These are phyloP conservation scores for Meiosimyza platycephala DNA, from an alignment of 2,888 invertebrate genomes.

Conservation along the genomic window DNA sequence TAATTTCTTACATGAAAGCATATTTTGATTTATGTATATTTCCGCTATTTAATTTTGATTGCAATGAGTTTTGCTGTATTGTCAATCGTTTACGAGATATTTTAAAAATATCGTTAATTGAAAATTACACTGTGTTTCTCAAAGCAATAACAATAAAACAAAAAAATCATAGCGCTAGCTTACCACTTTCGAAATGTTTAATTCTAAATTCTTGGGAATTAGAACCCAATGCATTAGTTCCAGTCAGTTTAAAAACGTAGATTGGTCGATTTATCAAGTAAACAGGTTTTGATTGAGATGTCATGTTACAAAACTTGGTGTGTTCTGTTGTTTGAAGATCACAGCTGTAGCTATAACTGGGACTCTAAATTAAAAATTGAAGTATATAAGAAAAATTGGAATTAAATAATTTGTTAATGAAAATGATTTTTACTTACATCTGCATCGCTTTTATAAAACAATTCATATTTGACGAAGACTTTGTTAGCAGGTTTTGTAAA, in stretches of 20 bases:
- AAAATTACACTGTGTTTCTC: neutral
- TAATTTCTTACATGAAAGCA: too few relatives aligned
- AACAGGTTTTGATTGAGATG: constrained; percentile 17
- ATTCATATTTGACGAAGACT: constrained; percentile 70
- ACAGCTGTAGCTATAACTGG: constrained; percentile 36
- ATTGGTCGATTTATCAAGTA: constrained; percentile 18
- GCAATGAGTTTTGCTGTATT: too few relatives aligned
- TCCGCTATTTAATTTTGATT: too few relatives aligned
- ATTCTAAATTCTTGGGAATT: constrained; percentile 69
- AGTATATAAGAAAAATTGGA: neutral
- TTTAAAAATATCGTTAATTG: neutral
- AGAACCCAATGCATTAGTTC: constrained; percentile 72
- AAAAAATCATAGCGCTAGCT: constrained; percentile 30
- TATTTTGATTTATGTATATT: too few relatives aligned
- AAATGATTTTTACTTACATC: constrained; percentile 41
- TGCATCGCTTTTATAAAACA: constrained; percentile 62
- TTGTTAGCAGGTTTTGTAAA: constrained; percentile 73
- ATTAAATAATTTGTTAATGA: neutral
- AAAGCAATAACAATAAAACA: too few relatives aligned
- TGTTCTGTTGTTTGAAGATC: constrained; percentile 30
- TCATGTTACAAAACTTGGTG: constrained; percentile 38
- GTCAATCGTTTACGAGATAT: too few relatives aligned
- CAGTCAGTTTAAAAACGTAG: constrained; percentile 36
- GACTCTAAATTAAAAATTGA: constrained; percentile 32
- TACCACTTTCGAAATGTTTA: constrained; percentile 69